A percentile compares a stretch with the other conserved stretches of the same genome.
Conservation (phyloP, 2,113 vertebrate species). For the Pavo muticus region DNA sequence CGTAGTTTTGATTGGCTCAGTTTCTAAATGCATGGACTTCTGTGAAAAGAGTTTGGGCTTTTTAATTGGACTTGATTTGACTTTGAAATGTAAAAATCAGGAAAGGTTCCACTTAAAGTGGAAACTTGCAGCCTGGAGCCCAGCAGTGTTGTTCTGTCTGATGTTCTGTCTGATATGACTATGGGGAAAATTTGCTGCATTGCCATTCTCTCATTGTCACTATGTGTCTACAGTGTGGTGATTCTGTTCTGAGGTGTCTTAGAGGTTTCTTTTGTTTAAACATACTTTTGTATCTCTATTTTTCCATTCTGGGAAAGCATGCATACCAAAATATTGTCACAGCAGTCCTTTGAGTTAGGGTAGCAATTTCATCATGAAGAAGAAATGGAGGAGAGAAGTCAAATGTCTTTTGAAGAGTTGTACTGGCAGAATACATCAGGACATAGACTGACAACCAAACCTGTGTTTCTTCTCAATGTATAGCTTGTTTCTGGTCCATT, state of each 20-base stretch:
- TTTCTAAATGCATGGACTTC: not conserved
- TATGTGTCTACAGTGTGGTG: not conserved
- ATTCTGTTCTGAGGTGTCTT: not conserved
- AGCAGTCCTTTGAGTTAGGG: not conserved
- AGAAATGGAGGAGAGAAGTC: not conserved
- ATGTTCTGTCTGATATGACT: not conserved
- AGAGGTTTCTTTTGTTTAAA: slow-evolving; percentile 13
- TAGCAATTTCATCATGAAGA: not conserved
- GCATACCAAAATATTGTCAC: not conserved
- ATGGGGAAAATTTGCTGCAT: not conserved
- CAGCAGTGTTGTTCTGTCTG: not conserved
- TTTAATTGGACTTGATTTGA: not conserved
- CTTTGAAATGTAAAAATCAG: not conserved
- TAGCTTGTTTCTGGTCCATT: not conserved
- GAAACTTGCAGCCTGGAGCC: not conserved
- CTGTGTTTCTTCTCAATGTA: not conserved
- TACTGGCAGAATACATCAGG: not conserved
- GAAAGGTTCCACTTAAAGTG: not conserved
- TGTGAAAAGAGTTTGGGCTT: not conserved
- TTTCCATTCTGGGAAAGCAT: not conserved
- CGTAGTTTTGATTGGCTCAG: not conserved
- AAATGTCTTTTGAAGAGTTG: not conserved
- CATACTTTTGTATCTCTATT: not conserved
- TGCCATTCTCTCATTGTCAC: not conserved
- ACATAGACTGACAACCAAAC: not conserved